Base-by-base conservation (phyloP, 2,797 vertebrate species). In the Pangasius djambal region DNA sequence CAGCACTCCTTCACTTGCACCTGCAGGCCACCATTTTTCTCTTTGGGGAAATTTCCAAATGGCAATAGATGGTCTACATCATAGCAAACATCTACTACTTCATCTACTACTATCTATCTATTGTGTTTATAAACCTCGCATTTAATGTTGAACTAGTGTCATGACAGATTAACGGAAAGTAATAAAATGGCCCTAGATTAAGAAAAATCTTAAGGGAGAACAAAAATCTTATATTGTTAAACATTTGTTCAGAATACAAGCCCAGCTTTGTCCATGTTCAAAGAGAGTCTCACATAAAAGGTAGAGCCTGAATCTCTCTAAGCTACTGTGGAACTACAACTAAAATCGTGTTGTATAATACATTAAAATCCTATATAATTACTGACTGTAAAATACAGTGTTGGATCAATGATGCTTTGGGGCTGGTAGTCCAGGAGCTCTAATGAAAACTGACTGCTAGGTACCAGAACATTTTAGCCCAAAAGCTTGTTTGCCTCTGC, bases 21-120 rank as follows among this genome's bases (percentile, higher is more conserved):
- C 75, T 69, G n/a, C 65, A 89, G 28, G 61, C 84, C 25, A 74
- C 31, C 22, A 44, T 31, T 70, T 79, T 63, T 52, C 20, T 86
- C 44, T 79, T 67, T 50, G n/a, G 44, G 31, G 10, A 55, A 70
- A 70, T 85, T 70, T 85, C 13, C 65, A 52, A 34, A 34, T 22
- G 9, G 28, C 63, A 69, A 69, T 6, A 63, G 40, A 48, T n/a
- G 22, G 37, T n/a, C 25, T 48, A 28, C 20, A 37, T 20, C 59
- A 65, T 50, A 52, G 5, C 8, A 31, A 25, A 37, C n/a, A 55
- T 37, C 18, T 52, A 37, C 37, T 37, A 37, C 37, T 37, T 37
- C 37, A 37, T 37, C 37, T 37, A 37, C 37, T 37, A 37, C 37
- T 37, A 37, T 37, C 37, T 37, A 37, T 37, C 37, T 3, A 37